Evolutionary conservation across 2,113 vertebrate genomes (phyloP), one percentile per base, ranked within the genome.

Genomic region (Phoxinus phoxinus): DNA sequence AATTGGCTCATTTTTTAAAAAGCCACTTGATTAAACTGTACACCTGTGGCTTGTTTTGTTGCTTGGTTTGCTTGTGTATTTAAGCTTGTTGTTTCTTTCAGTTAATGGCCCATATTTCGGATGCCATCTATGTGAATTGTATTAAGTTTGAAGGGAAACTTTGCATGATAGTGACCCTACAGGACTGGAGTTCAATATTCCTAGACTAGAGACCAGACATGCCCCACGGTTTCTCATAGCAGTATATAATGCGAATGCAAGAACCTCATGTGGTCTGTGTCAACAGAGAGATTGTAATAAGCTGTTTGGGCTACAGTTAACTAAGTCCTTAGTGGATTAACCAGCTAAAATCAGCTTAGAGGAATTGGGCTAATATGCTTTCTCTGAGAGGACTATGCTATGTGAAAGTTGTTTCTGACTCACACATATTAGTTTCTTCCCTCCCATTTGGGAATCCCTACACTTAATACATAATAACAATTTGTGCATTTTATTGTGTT

Each of bases 281-380:
- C 72, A 82, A 76, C 30, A 59, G 10, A 80, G 78, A 80, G 58
- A 80, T 80, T 80, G 10, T 23, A 48, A 27, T 67, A 81, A 81
- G 19, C 44, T 81, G 41, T 67, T 81, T 69, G 61, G 80, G 44
- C 27, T 51, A n/a, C 44, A 69, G 59, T 81, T 81, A 65, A 53
- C 27, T 67, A 27, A 21, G 8, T 30, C 59, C 27, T 69, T 32
- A 23, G 10, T 69, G 61, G 80, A 69, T 69, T n/a, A 81, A 81
- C 61, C 27, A 69, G 61, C 27, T 69, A 17, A 81, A 63, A 81
- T 46, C 58, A 44, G 30, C 59, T 81, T 46, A 81, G 78, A 48
- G 37, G 59, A 81, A 46, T 65, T 32, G 19, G 8, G 30, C 37
- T 81, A 48, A 81, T 81, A 65, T 81, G 44, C 44, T 81, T 69